These are phyloP conservation scores for Raja brachyura DNA, from an alignment of 2,113 vertebrate genomes.

Conservation along the genomic window DNA sequence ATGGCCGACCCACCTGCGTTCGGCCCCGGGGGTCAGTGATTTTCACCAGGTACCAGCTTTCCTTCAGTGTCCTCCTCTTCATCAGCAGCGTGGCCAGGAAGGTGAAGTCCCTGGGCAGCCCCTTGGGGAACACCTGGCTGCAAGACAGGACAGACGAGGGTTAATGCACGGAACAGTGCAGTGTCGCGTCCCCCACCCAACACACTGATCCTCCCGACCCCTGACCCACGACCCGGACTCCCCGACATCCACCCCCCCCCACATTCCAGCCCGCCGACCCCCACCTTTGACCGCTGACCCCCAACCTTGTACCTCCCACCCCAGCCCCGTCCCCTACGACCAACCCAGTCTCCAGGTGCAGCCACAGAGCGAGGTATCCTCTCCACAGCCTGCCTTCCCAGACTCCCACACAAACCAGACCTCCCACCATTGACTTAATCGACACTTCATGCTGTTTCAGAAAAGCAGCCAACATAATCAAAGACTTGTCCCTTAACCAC, in stretches of 20 bases:
- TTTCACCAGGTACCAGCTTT: slow-evolving; percentile 84
- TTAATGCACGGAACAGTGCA: not conserved
- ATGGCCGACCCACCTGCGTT: slow-evolving; percentile 69
- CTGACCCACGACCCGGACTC: not conserved
- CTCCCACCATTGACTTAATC: too few species aligned
- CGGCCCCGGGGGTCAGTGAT: slow-evolving; percentile 77
- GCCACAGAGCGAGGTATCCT: too few species aligned
- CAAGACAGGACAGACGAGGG: not conserved
- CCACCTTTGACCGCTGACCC: not conserved
- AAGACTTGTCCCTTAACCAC: too few species aligned
- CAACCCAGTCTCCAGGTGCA: too few species aligned
- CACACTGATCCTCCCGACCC: not conserved
- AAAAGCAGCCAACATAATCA: too few species aligned
- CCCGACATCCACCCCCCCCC: too few species aligned
- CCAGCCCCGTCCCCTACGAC: too few species aligned
- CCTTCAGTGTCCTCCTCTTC: slow-evolving; percentile 75
- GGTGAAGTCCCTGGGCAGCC: slow-evolving; percentile 76
- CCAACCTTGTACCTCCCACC: too few species aligned
- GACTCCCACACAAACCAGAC: too few species aligned
- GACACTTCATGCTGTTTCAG: too few species aligned
- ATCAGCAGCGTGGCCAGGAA: slow-evolving; percentile 78
- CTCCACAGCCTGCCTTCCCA: too few species aligned
- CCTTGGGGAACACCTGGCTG: slow-evolving; percentile 79
- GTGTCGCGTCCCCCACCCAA: not conserved
- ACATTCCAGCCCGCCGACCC: not conserved